A percentile compares a stretch with the other conserved stretches of the same genome.
These are phyloP conservation scores for Rugalucina vietnamica DNA, from an alignment of 2,888 invertebrate species.

Conservation along the genomic window DNA sequence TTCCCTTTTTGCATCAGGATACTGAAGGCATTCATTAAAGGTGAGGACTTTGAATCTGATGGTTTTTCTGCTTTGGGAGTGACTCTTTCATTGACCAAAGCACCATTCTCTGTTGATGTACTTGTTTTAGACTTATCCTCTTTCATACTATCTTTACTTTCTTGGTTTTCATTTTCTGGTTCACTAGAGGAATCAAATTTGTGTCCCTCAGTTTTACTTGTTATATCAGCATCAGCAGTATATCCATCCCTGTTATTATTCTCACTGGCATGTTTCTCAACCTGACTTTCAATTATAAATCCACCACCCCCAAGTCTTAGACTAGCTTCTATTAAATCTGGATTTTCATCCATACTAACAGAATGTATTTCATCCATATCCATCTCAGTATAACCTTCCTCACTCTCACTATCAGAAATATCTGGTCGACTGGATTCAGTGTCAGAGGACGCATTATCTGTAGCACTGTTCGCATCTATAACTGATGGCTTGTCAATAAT, in stretches of 20 bases:
- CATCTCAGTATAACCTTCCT: background rate
- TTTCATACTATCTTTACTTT: too few species aligned
- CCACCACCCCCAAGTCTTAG: background rate
- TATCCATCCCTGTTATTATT: too few species aligned
- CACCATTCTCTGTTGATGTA: too few species aligned
- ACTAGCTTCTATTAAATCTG: background rate
- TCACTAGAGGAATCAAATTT: too few species aligned
- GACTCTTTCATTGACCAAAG: background rate
- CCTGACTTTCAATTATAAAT: background rate
- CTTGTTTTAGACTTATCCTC: background rate
- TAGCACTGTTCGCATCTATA: background rate
- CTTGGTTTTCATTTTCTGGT: too few species aligned
- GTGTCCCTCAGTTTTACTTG: too few species aligned
- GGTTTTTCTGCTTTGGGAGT: background rate
- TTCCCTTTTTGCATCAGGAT: conserved; percentile 12
- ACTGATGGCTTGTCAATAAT: background rate
- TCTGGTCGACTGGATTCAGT: background rate
- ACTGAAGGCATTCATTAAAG: conserved; percentile 15
- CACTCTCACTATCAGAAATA: background rate
- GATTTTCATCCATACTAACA: background rate
- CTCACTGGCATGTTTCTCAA: too few species aligned
- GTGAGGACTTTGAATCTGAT: background rate
- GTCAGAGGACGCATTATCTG: background rate
- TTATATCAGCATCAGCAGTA: too few species aligned
- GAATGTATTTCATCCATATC: background rate